Conservation (phyloP, 2,797 vertebrate species). For the Toxotes lorentzi region DNA sequence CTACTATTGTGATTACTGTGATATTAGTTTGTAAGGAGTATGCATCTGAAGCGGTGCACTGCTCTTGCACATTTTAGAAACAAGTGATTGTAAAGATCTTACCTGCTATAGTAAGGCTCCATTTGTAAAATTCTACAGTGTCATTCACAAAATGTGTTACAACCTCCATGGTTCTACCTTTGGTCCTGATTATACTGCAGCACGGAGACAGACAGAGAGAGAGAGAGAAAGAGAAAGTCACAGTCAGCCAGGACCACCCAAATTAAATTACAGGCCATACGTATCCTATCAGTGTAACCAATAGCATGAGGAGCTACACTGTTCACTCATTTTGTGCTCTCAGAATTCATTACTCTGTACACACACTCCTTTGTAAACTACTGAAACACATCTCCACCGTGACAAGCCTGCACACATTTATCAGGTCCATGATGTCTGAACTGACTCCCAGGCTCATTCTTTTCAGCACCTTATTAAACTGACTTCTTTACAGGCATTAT, state of each 20-base stretch:
- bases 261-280: conserved; percentile 48
- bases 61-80: not conserved
- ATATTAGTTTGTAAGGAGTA: too few species aligned
- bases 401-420: not conserved
- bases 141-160: conserved; percentile 93
- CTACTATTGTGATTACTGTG: not conserved
- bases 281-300: conserved; percentile 36
- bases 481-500: not conserved
- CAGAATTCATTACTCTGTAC: not conserved
- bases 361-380: not conserved
- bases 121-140: conserved; percentile 95
- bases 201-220: not conserved
- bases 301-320: conserved; percentile 17
- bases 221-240: not conserved
- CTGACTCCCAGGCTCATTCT: not conserved
- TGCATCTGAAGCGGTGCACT: not conserved
- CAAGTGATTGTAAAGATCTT: conserved; percentile 57
- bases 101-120: conserved; percentile 97
- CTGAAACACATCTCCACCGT: not conserved
- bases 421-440: not conserved
- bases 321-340: not conserved
- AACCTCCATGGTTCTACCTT: conserved; percentile 86
- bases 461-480: not conserved
- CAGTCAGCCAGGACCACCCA: conserved; percentile 36
- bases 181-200: conserved; percentile 84